These are phyloP conservation scores for Epinotia nisella DNA, from an alignment of 2,888 invertebrate genomes.

Conservation along the genomic window DNA sequence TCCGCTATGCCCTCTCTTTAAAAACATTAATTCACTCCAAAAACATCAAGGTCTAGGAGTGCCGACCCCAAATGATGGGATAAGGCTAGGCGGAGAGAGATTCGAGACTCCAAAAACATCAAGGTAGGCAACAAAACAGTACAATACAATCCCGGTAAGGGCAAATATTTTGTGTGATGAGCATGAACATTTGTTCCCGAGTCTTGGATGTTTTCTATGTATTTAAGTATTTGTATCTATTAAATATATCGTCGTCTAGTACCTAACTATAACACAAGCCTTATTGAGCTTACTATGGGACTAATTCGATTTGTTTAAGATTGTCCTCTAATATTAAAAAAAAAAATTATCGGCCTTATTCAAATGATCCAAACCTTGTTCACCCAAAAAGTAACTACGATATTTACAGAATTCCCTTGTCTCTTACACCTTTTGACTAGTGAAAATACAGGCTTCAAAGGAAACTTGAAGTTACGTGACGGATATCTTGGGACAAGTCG, in stretches of 20 bases:
- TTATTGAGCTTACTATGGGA: too few species aligned
- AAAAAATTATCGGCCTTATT: constrained; percentile 9
- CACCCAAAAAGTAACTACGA: background rate
- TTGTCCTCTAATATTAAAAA: too few species aligned
- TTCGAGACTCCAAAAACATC: background rate
- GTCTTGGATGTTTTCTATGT: too few species aligned
- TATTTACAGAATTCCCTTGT: background rate
- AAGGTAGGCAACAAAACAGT: constrained; percentile 22
- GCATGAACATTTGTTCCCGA: too few species aligned
- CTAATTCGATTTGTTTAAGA: too few species aligned
- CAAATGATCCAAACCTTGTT: constrained; percentile 7
- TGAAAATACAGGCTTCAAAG: constrained; percentile 5
- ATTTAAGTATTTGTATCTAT: too few species aligned
- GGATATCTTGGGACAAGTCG: constrained; percentile 26
- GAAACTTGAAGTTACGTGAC: constrained; percentile 41
- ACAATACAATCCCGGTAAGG: constrained; percentile 31
- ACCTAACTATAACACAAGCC: too few species aligned
- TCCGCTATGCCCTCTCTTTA: background rate
- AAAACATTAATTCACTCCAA: constrained; percentile 6
- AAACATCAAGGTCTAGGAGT: too few species aligned
- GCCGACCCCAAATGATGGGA: too few species aligned
- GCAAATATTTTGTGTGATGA: too few species aligned
- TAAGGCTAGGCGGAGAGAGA: too few species aligned
- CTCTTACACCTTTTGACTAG: background rate
- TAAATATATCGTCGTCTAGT: too few species aligned